Evolutionary conservation across 2,797 vertebrate species (phyloP).

Genomic region (Pangasius mekongensis): DNA sequence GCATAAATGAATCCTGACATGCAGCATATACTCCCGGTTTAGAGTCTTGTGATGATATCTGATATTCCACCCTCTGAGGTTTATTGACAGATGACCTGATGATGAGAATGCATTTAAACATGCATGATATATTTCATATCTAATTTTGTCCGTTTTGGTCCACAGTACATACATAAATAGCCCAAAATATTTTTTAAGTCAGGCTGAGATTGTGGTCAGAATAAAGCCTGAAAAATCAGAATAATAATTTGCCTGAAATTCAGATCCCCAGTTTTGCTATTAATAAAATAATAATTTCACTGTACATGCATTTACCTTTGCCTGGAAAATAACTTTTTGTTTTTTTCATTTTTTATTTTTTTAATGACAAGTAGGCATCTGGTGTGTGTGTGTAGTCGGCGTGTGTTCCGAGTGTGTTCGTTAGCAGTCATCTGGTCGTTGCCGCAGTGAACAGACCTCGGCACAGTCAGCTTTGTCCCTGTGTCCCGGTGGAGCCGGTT

Average conservation of each 20-base stretch:
- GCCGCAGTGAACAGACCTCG: slow-evolving; percentile 42
- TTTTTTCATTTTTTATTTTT: not conserved
- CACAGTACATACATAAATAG: not conserved
- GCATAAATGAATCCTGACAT: not conserved
- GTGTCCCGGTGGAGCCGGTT: slow-evolving; percentile 29
- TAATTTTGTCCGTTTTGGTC: not conserved
- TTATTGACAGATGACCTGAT: not conserved
- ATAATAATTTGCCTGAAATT: not conserved
- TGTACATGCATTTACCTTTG: not conserved
- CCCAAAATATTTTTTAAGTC: not conserved
- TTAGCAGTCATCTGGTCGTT: slow-evolving; percentile 42
- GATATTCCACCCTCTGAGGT: not conserved
- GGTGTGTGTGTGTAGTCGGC: not conserved
- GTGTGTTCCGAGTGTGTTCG: not conserved
- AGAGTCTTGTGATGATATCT: not conserved
- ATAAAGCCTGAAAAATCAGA: not conserved
- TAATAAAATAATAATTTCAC: not conserved
- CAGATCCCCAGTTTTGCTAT: not conserved
- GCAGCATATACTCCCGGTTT: not conserved
- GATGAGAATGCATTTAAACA: not conserved
- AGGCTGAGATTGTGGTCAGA: not conserved
- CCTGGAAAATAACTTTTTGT: not conserved
- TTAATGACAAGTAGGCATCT: not conserved
- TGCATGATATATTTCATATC: not conserved
- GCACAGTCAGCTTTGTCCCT: slow-evolving; percentile 40